Evolutionary conservation across 2,888 invertebrate genomes (phyloP).

Genomic region (Tenthredo livida): DNA sequence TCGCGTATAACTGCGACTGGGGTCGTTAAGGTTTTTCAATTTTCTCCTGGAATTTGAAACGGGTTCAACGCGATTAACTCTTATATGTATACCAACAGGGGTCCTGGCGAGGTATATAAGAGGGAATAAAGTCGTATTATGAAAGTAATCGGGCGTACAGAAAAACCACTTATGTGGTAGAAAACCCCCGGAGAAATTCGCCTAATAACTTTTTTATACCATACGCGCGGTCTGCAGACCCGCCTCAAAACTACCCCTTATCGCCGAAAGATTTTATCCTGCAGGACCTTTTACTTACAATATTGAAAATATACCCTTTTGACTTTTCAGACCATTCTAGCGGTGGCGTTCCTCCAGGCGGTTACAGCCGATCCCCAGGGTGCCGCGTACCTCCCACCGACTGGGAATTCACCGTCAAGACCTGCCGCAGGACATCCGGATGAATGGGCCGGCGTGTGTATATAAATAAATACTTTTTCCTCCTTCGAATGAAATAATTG

Average conservation of each 20-base stretch:
- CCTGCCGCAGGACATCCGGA: constrained; percentile 74
- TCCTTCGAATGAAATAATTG: neutral
- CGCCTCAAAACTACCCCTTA: constrained; percentile 9
- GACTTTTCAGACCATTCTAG: constrained; percentile 62
- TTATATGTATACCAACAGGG: neutral
- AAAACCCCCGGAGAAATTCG: constrained; percentile 58
- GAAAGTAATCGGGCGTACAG: constrained; percentile 14
- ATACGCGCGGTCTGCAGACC: neutral
- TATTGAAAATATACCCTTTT: constrained; percentile 43
- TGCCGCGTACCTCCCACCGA: constrained; percentile 81
- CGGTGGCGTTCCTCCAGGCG: constrained; percentile 75
- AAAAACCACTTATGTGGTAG: constrained; percentile 36
- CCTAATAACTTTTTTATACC: constrained; percentile 58
- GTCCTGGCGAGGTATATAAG: neutral
- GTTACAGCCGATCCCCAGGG: constrained; percentile 78
- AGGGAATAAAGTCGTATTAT: neutral
- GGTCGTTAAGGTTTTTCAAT: constrained; percentile 45
- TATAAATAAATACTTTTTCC: constrained; percentile 7
- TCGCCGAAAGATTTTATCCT: neutral
- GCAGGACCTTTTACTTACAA: constrained; percentile 53
- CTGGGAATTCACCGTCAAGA: constrained; percentile 70
- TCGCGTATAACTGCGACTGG: neutral
- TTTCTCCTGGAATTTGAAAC: constrained; percentile 24
- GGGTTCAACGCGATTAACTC: constrained; percentile 32
- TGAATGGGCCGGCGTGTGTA: constrained; percentile 76